Conservation (phyloP, 2,113 vertebrate species). For the Nanorana parkeri region DNA sequence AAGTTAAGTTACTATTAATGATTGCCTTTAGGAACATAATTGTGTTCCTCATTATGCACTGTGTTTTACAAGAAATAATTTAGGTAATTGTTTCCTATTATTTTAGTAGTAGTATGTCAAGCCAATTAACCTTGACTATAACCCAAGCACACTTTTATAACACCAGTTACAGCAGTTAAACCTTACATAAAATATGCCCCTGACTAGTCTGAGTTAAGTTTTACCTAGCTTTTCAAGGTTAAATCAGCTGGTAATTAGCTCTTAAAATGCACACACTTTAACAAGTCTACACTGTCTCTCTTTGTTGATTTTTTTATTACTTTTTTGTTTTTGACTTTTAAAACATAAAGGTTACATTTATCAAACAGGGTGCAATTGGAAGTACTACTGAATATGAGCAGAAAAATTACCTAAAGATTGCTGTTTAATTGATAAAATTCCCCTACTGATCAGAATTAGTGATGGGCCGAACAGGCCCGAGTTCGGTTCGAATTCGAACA, state of each 20-base stretch:
- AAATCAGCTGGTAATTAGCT: conserved; percentile 49
- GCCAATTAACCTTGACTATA: conserved; percentile 36
- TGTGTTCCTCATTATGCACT: neutral
- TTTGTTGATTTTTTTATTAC: neutral
- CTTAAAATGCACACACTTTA: conserved; percentile 59
- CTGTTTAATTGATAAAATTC: no score
- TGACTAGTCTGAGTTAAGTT: conserved; percentile 63
- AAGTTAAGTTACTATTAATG: conserved; percentile 5
- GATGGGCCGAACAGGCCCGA: no score
- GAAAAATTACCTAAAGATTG: no score
- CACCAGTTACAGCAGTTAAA: conserved; percentile 1
- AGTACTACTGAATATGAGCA: no score
- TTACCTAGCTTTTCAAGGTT: conserved; percentile 54
- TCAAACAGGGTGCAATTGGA: no score
- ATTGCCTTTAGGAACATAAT: neutral
- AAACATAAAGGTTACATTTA: no score
- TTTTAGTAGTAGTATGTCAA: conserved; percentile 5
- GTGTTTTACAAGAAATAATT: conserved; percentile 3
- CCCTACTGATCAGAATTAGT: no score
- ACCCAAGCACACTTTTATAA: conserved; percentile 24
- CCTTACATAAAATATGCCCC: neutral
- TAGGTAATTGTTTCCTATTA: neutral
- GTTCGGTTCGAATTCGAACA: no score
- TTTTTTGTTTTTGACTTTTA: no score
- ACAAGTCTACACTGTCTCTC: conserved; percentile 62